Percentiles rank a stretch among this genome's conserved stretches.
Conservation (phyloP, 2,797 vertebrate species). For the Sebastes cheni region DNA sequence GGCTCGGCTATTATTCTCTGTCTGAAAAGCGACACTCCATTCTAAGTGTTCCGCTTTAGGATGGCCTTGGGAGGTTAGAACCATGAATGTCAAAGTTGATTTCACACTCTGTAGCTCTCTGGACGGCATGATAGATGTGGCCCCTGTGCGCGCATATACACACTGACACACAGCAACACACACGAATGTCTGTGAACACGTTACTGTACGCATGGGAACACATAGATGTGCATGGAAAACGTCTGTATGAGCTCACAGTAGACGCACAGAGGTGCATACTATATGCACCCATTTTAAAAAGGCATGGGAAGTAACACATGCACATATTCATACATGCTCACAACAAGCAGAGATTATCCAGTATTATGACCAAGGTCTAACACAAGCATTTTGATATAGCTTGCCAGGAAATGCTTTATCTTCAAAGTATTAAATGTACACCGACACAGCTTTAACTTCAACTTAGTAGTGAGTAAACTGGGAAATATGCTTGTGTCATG, state of each 20-base stretch:
- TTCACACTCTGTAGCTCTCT: conserved; percentile 73
- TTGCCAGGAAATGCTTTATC: not conserved
- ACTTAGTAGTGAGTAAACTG: not conserved
- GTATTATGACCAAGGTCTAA: conserved; percentile 30
- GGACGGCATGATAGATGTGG: conserved; percentile 62
- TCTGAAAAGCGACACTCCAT: conserved; percentile 71
- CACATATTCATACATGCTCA: not conserved
- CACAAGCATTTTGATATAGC: not conserved
- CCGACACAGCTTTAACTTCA: not conserved
- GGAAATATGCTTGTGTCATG: no score
- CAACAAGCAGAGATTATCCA: conserved; percentile 17
- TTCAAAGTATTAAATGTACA: not conserved
- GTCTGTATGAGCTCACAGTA: not conserved
- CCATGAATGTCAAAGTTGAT: conserved; percentile 80
- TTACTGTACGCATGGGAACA: conserved; percentile 16
- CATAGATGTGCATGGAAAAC: not conserved
- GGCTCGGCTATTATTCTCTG: conserved; percentile 70
- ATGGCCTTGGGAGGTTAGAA: conserved; percentile 73
- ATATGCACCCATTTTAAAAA: not conserved
- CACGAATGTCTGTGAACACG: not conserved
- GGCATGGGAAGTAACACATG: not conserved
- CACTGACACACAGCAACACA: not conserved
- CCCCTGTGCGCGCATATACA: not conserved
- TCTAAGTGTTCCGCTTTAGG: conserved; percentile 68
- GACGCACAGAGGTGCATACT: not conserved